These are phyloP conservation scores for Prinia subflava DNA, from an alignment of 2,113 vertebrate species.

Conservation along the genomic window DNA sequence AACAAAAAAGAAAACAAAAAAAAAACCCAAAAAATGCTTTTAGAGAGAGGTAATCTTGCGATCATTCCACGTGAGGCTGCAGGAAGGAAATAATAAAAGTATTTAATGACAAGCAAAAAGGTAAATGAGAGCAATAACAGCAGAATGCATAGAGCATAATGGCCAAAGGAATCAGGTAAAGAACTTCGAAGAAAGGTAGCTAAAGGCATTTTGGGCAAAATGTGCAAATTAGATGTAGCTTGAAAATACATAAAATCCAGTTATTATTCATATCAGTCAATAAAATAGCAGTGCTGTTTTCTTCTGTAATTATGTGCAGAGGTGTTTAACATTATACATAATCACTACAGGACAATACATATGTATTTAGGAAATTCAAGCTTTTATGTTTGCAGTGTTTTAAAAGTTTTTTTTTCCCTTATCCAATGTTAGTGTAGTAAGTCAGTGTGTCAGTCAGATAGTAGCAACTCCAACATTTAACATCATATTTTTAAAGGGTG, in stretches of 20 bases:
- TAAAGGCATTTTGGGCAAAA: not conserved
- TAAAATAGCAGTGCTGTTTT: not conserved
- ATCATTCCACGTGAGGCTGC: not conserved
- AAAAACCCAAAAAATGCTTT: rapidly evolving
- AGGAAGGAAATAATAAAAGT: not conserved
- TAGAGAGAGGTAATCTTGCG: rapidly evolving
- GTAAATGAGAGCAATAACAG: not conserved
- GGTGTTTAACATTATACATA: not conserved
- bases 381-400: not conserved
- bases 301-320: not conserved
- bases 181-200: not conserved
- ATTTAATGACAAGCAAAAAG: not conserved
- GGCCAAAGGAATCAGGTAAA: not conserved
- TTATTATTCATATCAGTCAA: not conserved
- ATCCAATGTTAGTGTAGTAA: not conserved
- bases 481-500: not conserved
- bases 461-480: not conserved
- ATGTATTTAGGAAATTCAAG: not conserved
- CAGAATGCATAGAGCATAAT: not conserved
- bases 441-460: not conserved
- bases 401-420: not conserved
- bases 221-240: not conserved
- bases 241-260: not conserved
- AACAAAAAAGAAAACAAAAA: not conserved
- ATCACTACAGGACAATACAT: not conserved